These are phyloP conservation scores for Rhinoraja longicauda DNA, from an alignment of 2,797 vertebrate species.

Conservation along the genomic window DNA sequence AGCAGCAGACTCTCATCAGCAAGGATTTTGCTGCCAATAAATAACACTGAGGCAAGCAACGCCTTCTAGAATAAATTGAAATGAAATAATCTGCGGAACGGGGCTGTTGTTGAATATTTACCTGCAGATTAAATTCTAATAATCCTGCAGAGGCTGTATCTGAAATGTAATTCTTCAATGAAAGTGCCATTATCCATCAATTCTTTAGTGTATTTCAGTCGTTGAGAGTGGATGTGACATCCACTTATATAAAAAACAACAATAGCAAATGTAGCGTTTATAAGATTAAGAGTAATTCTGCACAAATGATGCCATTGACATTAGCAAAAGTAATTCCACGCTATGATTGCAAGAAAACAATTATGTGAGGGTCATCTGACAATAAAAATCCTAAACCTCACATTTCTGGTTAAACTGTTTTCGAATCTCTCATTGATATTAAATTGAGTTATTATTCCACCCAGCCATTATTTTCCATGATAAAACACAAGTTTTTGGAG, in stretches of 20 bases:
- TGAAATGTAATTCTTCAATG: not conserved
- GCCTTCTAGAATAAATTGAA: slow-evolving; percentile 23
- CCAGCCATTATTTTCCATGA: not conserved
- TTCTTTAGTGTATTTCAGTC: not conserved
- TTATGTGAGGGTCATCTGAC: not conserved
- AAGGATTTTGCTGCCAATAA: slow-evolving; percentile 9
- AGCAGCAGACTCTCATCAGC: not conserved
- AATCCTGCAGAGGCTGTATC: slow-evolving; percentile 17
- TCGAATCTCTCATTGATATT: not conserved
- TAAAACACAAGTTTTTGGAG: too few species aligned
- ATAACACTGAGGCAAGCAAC: not conserved
- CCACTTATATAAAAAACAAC: not conserved
- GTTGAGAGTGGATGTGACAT: not conserved
- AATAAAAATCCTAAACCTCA: not conserved
- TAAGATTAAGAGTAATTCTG: not conserved
- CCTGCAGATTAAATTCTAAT: slow-evolving; percentile 23
- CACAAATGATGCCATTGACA: not conserved
- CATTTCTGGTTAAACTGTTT: not conserved
- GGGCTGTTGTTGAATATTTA: not conserved
- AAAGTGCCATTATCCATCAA: slow-evolving; percentile 11
- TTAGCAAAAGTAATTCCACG: not conserved
- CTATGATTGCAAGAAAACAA: not conserved
- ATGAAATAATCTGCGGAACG: not conserved
- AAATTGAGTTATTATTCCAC: not conserved
- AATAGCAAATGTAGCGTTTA: not conserved